Percentiles rank a stretch among this genome's conserved stretches.
Conservation (phyloP, 2,888 invertebrate genomes). For the Magallana nippona region DNA sequence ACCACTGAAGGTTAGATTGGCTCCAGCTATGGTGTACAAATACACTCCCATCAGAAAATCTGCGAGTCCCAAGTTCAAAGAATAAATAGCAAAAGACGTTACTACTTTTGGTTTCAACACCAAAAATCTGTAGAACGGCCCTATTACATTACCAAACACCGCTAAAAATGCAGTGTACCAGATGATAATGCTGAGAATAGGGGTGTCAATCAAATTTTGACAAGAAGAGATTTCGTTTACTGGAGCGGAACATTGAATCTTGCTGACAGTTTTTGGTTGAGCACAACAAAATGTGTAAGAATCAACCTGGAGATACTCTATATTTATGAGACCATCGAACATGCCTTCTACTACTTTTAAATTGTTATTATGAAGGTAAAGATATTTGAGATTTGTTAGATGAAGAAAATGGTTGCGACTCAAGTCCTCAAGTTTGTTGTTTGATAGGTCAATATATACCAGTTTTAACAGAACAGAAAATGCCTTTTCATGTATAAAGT, state of each 20-base stretch:
- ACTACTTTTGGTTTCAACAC: background rate
- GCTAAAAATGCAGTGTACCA: conserved; percentile 9
- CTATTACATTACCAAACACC: conserved; percentile 7
- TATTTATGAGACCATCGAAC: background rate
- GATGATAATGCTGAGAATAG: background rate
- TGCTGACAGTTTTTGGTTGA: conserved; percentile 10
- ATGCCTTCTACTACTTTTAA: background rate
- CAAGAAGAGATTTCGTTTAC: conserved; percentile 21
- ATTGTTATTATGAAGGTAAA: conserved; percentile 1
- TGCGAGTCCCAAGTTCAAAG: background rate
- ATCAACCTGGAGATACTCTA: background rate
- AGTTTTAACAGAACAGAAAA: background rate
- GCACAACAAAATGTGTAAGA: background rate
- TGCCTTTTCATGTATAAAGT: background rate
- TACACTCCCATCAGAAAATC: conserved; percentile 29
- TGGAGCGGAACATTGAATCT: conserved; percentile 1
- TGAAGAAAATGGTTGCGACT: background rate
- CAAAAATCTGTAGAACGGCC: background rate
- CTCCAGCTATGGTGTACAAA: conserved; percentile 4
- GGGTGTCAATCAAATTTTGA: conserved; percentile 3
- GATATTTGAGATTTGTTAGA: background rate
- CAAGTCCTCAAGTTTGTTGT: background rate
- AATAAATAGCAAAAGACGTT: conserved; percentile 4
- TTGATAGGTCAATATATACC: background rate
- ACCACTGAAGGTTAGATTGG: background rate